These are phyloP conservation scores for Bimastos eiseni DNA, from an alignment of 2,888 invertebrate genomes.

Conservation along the genomic window DNA sequence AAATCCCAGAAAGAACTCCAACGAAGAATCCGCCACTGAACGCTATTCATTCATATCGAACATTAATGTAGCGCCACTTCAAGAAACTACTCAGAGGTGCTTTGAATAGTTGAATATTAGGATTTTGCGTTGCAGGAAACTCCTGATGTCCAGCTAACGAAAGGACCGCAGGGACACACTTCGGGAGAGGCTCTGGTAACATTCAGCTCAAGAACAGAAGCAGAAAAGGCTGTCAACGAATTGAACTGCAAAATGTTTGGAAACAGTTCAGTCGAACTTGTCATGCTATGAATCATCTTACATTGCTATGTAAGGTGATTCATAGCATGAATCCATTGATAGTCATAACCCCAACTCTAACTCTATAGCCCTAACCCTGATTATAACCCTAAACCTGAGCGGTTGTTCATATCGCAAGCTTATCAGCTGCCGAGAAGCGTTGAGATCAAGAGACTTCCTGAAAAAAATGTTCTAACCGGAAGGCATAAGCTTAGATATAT, in stretches of 20 bases:
- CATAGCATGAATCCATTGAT: background rate
- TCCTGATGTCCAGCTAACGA: slow-evolving; percentile 64
- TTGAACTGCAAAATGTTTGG: slow-evolving; percentile 60
- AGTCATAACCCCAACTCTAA: too few species aligned
- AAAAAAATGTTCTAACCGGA: background rate
- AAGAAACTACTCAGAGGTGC: too few species aligned
- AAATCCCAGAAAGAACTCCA: too few species aligned
- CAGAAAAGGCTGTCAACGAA: slow-evolving; percentile 62
- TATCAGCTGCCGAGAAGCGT: too few species aligned
- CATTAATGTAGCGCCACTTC: too few species aligned
- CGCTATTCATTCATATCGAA: too few species aligned
- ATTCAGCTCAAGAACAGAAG: slow-evolving; percentile 62
- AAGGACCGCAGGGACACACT: slow-evolving; percentile 62
- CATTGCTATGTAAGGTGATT: background rate
- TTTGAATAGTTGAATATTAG: too few species aligned
- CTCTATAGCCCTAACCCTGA: too few species aligned
- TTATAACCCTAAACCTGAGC: too few species aligned
- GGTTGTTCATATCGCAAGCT: too few species aligned
- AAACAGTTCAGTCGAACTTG: slow-evolving; percentile 63
- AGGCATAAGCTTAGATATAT: background rate
- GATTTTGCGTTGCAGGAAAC: slow-evolving; percentile 48
- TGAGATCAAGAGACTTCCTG: too few species aligned
- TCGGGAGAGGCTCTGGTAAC: slow-evolving; percentile 64
- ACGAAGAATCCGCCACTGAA: background rate
- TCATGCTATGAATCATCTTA: slow-evolving; percentile 53